A percentile compares a stretch with the other conserved stretches of the same genome.
Evolutionary conservation across 2,888 invertebrate species (phyloP).

Genomic region (Leptinotarsa tumamoca): DNA sequence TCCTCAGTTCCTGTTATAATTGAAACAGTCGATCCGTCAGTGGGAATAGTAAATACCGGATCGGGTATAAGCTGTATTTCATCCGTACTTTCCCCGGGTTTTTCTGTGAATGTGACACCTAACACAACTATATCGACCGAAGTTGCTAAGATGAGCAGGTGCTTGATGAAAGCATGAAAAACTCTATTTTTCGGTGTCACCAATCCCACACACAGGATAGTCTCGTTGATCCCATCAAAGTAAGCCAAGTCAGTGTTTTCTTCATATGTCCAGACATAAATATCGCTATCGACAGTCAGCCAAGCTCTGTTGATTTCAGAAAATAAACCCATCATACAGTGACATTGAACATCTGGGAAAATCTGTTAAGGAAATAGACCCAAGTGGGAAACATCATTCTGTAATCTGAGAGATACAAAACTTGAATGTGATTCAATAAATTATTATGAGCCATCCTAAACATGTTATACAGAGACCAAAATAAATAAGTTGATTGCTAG

Average conservation of each 20-base stretch:
- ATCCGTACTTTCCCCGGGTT: constrained; percentile 68
- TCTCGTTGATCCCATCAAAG: constrained; percentile 94
- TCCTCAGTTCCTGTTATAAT: constrained; percentile 83
- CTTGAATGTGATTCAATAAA: too few relatives aligned
- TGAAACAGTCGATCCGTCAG: constrained; percentile 88
- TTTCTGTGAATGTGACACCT: constrained; percentile 75
- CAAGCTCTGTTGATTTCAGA: constrained; percentile 96
- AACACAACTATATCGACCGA: constrained; percentile 92
- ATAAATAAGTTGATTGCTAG: too few relatives aligned
- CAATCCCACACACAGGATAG: constrained; percentile 93
- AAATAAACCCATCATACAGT: constrained; percentile 97
- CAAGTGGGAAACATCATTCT: neutral
- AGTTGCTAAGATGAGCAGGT: constrained; percentile 92
- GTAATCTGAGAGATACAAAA: neutral
- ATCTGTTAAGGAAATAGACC: constrained; percentile 48
- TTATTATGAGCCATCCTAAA: too few relatives aligned
- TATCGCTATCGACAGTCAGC: constrained; percentile 97
- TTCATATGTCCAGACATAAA: constrained; percentile 98
- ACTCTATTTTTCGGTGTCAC: constrained; percentile 89
- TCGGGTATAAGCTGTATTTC: constrained; percentile 94
- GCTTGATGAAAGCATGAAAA: constrained; percentile 90
- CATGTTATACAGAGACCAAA: too few relatives aligned
- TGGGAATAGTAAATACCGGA: constrained; percentile 92
- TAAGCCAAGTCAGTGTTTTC: constrained; percentile 95
- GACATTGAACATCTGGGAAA: constrained; percentile 88